phyloP scores from a whole-genome alignment of 2,797 vertebrate species.

The Sebastes reedi region DNA sequence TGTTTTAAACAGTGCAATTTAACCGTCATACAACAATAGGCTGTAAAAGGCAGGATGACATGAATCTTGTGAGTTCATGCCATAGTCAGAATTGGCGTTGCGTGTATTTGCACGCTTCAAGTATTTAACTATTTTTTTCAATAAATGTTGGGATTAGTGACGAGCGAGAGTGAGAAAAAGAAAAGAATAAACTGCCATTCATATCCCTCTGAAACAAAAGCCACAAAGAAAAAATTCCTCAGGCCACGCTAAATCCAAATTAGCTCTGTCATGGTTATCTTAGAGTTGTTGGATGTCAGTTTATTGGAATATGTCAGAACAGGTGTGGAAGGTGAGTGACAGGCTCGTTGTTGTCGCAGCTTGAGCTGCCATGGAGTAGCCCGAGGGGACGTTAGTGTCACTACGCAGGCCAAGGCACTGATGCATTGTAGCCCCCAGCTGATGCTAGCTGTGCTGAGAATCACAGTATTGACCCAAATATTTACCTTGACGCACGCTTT shows the following conservation, averaged over 20 bases:
- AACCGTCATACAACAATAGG: not conserved
- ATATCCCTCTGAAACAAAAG: constrained; percentile 41
- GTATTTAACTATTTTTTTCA: constrained; percentile 33
- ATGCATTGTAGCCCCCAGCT: constrained; percentile 16
- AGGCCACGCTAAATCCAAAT: constrained; percentile 37
- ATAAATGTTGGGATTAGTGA: constrained; percentile 54
- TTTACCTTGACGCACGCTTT: not conserved
- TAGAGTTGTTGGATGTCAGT: constrained; percentile 46
- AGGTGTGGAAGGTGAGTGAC: constrained; percentile 42
- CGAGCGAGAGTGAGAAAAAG: constrained; percentile 28
- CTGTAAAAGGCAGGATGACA: not conserved
- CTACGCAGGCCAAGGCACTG: constrained; percentile 5
- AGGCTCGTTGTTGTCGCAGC: constrained; percentile 14
- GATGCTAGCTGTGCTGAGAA: constrained; percentile 17
- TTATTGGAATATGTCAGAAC: constrained; percentile 52
- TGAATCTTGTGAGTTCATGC: constrained; percentile 3
- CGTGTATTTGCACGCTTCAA: constrained; percentile 30
- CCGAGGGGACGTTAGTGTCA: constrained; percentile 44
- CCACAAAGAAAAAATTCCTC: constrained; percentile 18
- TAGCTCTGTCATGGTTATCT: constrained; percentile 36
- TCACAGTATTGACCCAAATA: constrained; percentile 9
- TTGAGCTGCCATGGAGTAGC: constrained; percentile 25
- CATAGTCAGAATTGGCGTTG: constrained; percentile 7
- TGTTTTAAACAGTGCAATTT: not conserved
- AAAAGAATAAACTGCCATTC: constrained; percentile 36